These are phyloP conservation scores for Ochlodes sylvanus DNA, from an alignment of 2,888 invertebrate genomes.

Conservation along the genomic window DNA sequence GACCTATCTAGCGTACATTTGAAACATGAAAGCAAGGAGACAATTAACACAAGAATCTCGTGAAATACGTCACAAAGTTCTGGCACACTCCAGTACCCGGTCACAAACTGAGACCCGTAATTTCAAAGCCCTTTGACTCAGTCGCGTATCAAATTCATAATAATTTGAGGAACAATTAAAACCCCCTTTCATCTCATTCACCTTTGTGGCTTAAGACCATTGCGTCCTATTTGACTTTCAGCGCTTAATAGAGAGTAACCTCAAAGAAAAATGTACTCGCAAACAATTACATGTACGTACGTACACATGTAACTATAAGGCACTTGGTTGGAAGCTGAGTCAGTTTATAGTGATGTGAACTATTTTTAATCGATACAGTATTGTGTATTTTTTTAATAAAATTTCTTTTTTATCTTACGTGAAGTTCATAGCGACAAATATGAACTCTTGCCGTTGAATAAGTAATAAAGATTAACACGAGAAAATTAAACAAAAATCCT, in stretches of 20 bases:
- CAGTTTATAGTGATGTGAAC: conserved; percentile 61
- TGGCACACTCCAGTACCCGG: conserved; percentile 17
- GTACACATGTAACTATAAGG: conserved; percentile 77
- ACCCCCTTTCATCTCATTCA: conserved; percentile 70
- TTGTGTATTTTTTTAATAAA: no score
- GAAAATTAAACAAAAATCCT: no score
- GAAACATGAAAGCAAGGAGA: conserved; percentile 31
- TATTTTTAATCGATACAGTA: conserved; percentile 45
- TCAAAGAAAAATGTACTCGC: conserved; percentile 85
- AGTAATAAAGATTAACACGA: no score
- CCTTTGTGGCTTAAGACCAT: conserved; percentile 75
- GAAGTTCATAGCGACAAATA: no score
- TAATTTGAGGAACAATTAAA: conserved; percentile 83
- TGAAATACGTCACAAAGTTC: conserved; percentile 29
- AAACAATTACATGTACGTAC: conserved; percentile 83
- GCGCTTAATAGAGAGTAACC: conserved; percentile 83
- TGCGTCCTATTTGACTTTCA: conserved; percentile 81
- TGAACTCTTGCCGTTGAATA: no score
- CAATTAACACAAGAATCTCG: conserved; percentile 34
- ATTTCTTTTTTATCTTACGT: no score
- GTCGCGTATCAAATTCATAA: conserved; percentile 73
- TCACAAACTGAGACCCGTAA: conserved; percentile 45
- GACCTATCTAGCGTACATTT: conserved; percentile 11
- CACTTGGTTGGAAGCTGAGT: conserved; percentile 77
- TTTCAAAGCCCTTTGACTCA: conserved; percentile 66